Evolutionary conservation across 2,113 vertebrate genomes (phyloP).

Genomic region (Phrynosoma platyrhinos): DNA sequence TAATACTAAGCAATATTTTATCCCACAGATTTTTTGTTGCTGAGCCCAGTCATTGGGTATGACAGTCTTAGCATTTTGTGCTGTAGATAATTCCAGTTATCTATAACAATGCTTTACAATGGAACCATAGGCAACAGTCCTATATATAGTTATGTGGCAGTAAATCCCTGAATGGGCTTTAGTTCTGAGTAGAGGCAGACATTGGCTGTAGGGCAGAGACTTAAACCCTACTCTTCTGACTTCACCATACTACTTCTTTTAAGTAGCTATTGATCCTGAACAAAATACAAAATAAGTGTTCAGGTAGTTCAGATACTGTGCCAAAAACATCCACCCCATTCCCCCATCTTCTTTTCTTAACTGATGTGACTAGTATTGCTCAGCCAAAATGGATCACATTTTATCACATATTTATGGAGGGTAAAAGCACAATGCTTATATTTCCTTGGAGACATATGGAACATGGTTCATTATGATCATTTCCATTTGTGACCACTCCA

Average conservation of each 20-base stretch:
- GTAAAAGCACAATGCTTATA: conserved; percentile 30
- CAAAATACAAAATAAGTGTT: neutral
- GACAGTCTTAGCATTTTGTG: neutral
- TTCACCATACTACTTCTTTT: neutral
- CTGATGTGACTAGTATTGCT: neutral
- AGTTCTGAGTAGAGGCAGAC: neutral
- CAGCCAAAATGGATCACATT: neutral
- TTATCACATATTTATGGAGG: conserved; percentile 30
- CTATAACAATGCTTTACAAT: neutral
- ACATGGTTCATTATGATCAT: neutral
- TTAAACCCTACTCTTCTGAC: neutral
- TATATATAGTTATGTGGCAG: neutral
- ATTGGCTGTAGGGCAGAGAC: neutral
- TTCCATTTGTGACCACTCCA: neutral
- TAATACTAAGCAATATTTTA: conserved; percentile 24
- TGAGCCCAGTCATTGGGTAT: conserved; percentile 7
- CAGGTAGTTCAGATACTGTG: neutral
- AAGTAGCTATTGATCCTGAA: neutral
- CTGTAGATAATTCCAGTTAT: neutral
- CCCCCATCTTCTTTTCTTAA: neutral
- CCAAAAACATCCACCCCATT: neutral
- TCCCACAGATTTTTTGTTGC: conserved; percentile 37
- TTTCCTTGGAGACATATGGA: neutral
- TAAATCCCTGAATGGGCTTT: too few relatives aligned
- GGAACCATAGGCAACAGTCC: neutral